phyloP scores from a whole-genome alignment of 2,888 invertebrate species.

The Syrista parreyssii region DNA sequence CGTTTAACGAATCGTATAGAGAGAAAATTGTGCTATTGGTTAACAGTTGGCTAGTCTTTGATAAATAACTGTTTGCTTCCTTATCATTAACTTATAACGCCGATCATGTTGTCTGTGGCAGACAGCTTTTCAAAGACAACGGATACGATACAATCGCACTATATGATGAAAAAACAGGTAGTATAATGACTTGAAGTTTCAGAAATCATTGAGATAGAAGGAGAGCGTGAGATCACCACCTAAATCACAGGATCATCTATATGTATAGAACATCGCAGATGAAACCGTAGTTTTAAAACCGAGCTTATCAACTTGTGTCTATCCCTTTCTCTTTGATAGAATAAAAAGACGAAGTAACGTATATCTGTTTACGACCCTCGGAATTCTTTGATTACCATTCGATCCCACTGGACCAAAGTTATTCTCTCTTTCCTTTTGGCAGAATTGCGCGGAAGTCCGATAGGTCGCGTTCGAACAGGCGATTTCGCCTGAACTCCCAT shows the following conservation, averaged over 20 bases:
- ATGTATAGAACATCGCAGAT: neutral
- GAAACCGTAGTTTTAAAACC: neutral
- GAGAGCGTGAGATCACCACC: neutral
- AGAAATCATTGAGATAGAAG: neutral
- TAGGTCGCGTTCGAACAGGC: constrained; percentile 3
- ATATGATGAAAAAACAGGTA: neutral
- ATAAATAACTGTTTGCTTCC: neutral
- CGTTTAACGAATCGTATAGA: neutral
- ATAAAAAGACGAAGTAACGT: neutral
- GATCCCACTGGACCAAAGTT: neutral
- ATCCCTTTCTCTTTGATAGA: neutral
- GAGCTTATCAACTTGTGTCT: neutral
- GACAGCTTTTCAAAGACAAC: neutral
- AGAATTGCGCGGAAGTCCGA: neutral
- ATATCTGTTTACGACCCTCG: neutral
- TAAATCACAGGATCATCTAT: neutral
- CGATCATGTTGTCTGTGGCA: neutral
- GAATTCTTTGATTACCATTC: neutral
- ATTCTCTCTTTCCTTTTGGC: neutral
- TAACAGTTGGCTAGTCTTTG: neutral
- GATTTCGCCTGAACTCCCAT: constrained; percentile 37
- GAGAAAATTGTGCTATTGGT: neutral
- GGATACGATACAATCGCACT: too few species aligned
- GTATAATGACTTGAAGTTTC: neutral
- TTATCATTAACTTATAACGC: neutral